Base-by-base conservation (phyloP, 2,888 invertebrate genomes). In the Mesorhabditis belari region DNA sequence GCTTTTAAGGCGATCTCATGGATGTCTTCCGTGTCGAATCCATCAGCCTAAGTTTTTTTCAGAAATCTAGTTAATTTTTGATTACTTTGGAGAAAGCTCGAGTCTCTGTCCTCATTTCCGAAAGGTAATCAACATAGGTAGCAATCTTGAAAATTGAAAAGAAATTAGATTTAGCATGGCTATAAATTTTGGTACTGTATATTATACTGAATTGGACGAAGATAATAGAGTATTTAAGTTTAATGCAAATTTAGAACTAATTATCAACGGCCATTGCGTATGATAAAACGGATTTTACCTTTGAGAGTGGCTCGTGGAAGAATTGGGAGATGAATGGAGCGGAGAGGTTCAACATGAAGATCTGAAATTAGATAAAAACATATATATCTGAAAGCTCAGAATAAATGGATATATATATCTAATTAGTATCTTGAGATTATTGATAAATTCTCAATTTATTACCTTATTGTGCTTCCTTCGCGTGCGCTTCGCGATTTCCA, bases 51-150 rank as follows among this genome's bases (percentile, higher is more conserved):
- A n/a, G n/a, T n/a, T n/a, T n/a, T n/a, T n/a, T n/a, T n/a, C n/a
- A n/a, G n/a, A n/a, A n/a, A n/a, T n/a, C n/a, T n/a, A 25, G 23
- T 21, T 17, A 60, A 52, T 24, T 23, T 17, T 6, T 55, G 51
- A 49, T 89, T 51, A 87, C 87, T 77, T 87, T 87, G 0, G 92
- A 88, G 84, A 95, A 95, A 0, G 89, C 86, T 66, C 86, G 87
- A 0, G 91, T 91, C 86, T 96, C 96, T 64, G 88, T 85, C 84
- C 92, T 93, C 82, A 96, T 96, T 57, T 95, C 94, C 81, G 98
- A 94, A 4, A 98, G 83, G 64, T 95, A 87, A 81, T 96, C 96
- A 27, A 94, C 88, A 81, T 92, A 96, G 0, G 94, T 94, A 82
- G 96, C 81, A n/a, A n/a, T n/a, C n/a, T n/a, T n/a, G n/a, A n/a